Base-by-base conservation (phyloP, 2,113 vertebrate genomes). In the Anthoscopus minutus region DNA sequence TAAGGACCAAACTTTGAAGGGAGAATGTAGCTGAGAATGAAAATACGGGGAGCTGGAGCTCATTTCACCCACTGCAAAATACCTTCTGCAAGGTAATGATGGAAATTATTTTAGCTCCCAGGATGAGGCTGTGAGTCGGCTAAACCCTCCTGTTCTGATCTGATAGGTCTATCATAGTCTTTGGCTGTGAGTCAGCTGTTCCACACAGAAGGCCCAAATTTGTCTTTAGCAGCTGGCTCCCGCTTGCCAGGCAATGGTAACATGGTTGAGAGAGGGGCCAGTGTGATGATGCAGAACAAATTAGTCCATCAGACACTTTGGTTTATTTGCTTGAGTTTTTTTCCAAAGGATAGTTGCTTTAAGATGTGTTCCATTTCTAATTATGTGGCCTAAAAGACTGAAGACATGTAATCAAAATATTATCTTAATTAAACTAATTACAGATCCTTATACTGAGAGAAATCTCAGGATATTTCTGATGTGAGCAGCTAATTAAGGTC, bases 361-460 rank as follows among this genome's bases (percentile, higher is more conserved):
- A 81, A 93, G 94, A 86, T 73, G 44, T 91, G 37, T 65, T 94
- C 80, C 44, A 44, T 92, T 94, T 95, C 48, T 50, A 76, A 62
- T 94, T 94, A 88, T 54, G 58, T 74, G 66, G 53, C 71, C 92
- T 95, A 91, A 96, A 92, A 91, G 86, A 91, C 6, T 93, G 86
- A 91, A 96, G 50, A 62, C 45, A 30, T 90, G 72, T 95, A 95
- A 97, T 97, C 73, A 94, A 96, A 95, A 94, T 95, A 95, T 96
- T 97, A 89, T 94, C 91, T 94, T 92, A 97, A 97, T 97, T 97
- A 90, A 84, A 72, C 72, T 97, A 97, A 97, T 97, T 96, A 95
- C 72, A 84, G 88, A 74, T 60, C 92, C 42, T 95, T 93, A 85
- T 48, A 91, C 57, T 72, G 91, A 84, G 80, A 93, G 86, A 89